Evolutionary conservation across 2,888 invertebrate genomes (phyloP).

Genomic region (Ferrisia virgata): DNA sequence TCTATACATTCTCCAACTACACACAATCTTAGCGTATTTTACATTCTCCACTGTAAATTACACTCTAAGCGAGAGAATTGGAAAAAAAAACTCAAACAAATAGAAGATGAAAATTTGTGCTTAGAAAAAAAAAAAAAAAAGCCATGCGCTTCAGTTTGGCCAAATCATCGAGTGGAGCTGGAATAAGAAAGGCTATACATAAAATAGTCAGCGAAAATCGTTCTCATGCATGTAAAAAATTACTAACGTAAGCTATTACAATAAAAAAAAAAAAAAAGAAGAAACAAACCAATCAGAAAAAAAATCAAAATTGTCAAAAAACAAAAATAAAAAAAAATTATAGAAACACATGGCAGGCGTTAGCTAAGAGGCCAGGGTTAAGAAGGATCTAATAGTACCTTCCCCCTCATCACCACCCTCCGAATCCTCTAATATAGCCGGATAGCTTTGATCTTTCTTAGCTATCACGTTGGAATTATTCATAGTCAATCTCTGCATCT

Average conservation of each 20-base stretch:
- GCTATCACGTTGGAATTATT: slow-evolving; percentile 58
- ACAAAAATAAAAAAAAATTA: not conserved
- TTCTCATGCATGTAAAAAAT: not conserved
- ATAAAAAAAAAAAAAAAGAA: not conserved
- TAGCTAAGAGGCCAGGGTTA: slow-evolving; percentile 32
- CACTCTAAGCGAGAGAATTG: too few species aligned
- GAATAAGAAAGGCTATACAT: too few species aligned
- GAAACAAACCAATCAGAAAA: not conserved
- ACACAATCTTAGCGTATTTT: too few species aligned
- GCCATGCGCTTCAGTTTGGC: too few species aligned
- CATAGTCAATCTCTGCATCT: slow-evolving; percentile 95
- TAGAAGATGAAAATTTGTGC: too few species aligned
- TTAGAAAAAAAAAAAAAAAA: too few species aligned
- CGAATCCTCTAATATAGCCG: slow-evolving; percentile 53
- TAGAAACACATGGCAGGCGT: not conserved
- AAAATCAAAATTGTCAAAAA: not conserved
- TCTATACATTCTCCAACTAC: too few species aligned
- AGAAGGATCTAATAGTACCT: slow-evolving; percentile 48
- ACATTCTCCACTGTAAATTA: too few species aligned
- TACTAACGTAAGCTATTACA: not conserved
- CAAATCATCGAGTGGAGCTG: too few species aligned
- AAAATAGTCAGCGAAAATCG: too few species aligned
- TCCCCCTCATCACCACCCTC: slow-evolving; percentile 50
- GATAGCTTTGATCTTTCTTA: slow-evolving; percentile 52
- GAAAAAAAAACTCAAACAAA: too few species aligned